A percentile compares a stretch with the other conserved stretches of the same genome.
Conservation (phyloP, 1,140 invertebrate species). For the Drosophila neocordata region DNA sequence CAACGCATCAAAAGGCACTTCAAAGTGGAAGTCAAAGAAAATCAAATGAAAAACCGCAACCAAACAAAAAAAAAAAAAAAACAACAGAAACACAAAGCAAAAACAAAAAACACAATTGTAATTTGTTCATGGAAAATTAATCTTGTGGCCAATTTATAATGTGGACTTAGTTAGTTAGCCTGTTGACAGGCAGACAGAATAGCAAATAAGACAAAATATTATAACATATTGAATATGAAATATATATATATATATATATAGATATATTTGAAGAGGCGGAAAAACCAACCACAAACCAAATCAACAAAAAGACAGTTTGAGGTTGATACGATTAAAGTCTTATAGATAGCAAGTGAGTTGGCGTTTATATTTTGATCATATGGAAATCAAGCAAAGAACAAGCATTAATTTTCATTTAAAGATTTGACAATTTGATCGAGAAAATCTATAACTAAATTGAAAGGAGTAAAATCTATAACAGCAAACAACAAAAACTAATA, state of each 20-base stretch:
- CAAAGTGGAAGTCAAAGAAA: conserved; percentile 37
- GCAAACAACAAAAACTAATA: no score
- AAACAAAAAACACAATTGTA: conserved; percentile 29
- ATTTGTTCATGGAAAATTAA: conserved; percentile 36
- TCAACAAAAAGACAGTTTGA: conserved; percentile 43
- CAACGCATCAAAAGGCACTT: conserved; percentile 49
- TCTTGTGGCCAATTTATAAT: conserved; percentile 14
- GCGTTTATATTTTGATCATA: background rate
- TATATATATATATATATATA: background rate
- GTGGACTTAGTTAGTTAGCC: conserved; percentile 4
- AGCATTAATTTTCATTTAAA: background rate
- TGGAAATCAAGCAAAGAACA: background rate
- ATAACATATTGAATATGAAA: conserved; percentile 8
- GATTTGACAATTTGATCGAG: background rate
- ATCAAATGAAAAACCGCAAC: background rate
- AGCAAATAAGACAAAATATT: conserved; percentile 22
- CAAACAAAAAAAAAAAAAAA: background rate
- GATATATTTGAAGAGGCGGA: background rate
- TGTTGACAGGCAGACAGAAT: conserved; percentile 11
- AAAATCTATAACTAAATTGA: background rate
- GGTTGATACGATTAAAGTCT: conserved; percentile 51
- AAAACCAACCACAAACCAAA: background rate
- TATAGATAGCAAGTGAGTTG: background rate
- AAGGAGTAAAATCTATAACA: no score
- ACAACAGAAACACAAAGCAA: no score